Percentiles rank a stretch among this genome's conserved stretches.
phyloP scores from a whole-genome alignment of 2,797 vertebrate genomes.

The Rhynchonycteris naso region DNA sequence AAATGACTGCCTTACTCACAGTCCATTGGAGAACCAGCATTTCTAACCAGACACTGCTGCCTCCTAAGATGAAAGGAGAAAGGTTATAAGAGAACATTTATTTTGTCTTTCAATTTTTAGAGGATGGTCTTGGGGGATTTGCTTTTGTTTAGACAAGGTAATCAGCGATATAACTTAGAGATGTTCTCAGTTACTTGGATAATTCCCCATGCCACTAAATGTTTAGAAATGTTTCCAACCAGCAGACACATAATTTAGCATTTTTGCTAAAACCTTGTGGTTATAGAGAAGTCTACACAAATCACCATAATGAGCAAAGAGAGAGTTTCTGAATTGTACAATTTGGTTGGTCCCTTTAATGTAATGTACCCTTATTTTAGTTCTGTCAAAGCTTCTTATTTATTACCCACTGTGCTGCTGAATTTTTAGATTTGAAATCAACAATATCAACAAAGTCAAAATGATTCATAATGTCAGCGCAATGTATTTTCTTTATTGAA shows the following conservation, averaged over 20 bases:
- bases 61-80: not conserved
- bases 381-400: constrained; percentile 51
- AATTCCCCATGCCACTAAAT: constrained; percentile 23
- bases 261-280: constrained; percentile 42
- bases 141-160: constrained; percentile 10
- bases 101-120: not conserved
- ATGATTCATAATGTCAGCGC: constrained; percentile 51
- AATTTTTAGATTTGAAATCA: constrained; percentile 62
- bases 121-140: not conserved
- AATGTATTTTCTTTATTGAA: constrained; percentile 83
- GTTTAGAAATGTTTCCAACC: constrained; percentile 55
- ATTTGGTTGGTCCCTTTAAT: constrained; percentile 19
- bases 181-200: not conserved
- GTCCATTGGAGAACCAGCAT: not conserved
- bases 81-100: not conserved
- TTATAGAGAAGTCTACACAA: constrained; percentile 58
- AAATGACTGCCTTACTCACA: not conserved
- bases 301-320: constrained; percentile 52
- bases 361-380: constrained; percentile 45
- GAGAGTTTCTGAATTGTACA: constrained; percentile 48
- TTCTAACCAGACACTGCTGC: not conserved
- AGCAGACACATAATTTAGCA: not conserved
- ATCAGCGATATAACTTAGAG: not conserved
- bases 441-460: constrained; percentile 74
- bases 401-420: constrained; percentile 37